Base-by-base conservation (phyloP, 2,113 vertebrate species). In the Mohoua ochrocephala region DNA sequence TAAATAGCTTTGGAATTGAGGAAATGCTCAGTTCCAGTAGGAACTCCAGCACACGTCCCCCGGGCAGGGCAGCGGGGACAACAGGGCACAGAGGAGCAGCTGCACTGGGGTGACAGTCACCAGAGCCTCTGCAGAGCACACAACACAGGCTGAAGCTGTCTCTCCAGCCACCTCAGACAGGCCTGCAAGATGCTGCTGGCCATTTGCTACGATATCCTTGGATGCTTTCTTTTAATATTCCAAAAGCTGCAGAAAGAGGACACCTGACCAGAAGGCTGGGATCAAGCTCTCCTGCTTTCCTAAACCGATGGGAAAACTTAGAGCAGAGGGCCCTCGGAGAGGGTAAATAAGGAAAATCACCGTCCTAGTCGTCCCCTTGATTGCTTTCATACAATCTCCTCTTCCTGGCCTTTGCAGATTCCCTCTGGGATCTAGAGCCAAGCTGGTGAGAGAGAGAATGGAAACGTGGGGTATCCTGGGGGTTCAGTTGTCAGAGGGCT, bases 1-100 rank as follows among this genome's bases (percentile, higher is more conserved):
- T 30, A 68, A 96, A 96, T 11, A 91, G 30, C 78, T 95, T 20
- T 77, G 60, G 41, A 52, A 91, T 18, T 69, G 83, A 60, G 35
- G 87, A 96, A 95, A 56, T 8, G 5, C 15, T 61, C 44, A 30
- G 15, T 54, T 78, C 52, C 18, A 70, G n/a, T 2, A 82, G 84
- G 26, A 91, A 35, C 45, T 61, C 21, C 9, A 95, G 74, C 60
- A 88, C 52, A 45, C 1, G 11, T 53, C 56, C 80, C 52, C 63
- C 5, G 8, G 44, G 7, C 68, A 54, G 59, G 28, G 60, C 6
- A 7, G 81, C 35, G 24, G 23, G 76, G 39, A 73, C 54, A 65
- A 9, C 0, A 2, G 28, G 33, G 57, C 74, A 69, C 31, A 27
- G 45, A 52, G 27, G 20, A 94, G 54, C 23, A 88, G 80, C 74